phyloP scores from a whole-genome alignment of 2,888 invertebrate species.

The Rhagophthalmus giganteus region DNA sequence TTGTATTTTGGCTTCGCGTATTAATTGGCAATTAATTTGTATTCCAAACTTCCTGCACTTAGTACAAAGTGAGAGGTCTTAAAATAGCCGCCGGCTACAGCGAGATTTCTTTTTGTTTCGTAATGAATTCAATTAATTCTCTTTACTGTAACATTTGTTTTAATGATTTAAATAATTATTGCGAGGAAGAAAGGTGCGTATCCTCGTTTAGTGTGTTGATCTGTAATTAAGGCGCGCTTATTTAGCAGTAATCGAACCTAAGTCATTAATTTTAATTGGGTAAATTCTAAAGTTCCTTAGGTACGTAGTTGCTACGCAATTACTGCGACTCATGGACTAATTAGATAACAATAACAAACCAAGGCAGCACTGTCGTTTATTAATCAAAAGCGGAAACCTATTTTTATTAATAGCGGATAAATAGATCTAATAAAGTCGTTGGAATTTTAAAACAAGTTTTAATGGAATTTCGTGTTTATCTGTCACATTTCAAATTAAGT shows the following conservation, averaged over 20 bases:
- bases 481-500: constrained; percentile 8
- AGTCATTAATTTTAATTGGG: constrained; percentile 50
- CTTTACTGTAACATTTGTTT: constrained; percentile 22
- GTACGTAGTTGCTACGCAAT: constrained; percentile 43
- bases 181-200: constrained; percentile 23
- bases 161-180: constrained; percentile 22
- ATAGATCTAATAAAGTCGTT: background rate
- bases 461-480: constrained; percentile 7
- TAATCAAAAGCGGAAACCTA: constrained; percentile 33
- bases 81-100: constrained; percentile 5
- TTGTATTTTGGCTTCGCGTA: constrained; percentile 16
- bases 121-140: constrained; percentile 25
- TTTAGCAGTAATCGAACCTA: constrained; percentile 45
- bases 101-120: constrained; percentile 20
- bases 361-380: constrained; percentile 32
- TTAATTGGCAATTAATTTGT: constrained; percentile 28
- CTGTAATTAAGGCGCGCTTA: constrained; percentile 42
- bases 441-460: background rate
- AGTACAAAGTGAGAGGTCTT: constrained; percentile 19
- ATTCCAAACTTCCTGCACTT: constrained; percentile 16
- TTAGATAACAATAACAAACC: constrained; percentile 42
- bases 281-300: constrained; percentile 40
- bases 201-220: constrained; percentile 33
- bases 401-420: constrained; percentile 16
- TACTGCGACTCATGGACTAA: constrained; percentile 44